Percentiles rank a stretch among this genome's conserved stretches.
Conservation (phyloP, 2,888 invertebrate genomes). For the Drosophila mimetica region DNA sequence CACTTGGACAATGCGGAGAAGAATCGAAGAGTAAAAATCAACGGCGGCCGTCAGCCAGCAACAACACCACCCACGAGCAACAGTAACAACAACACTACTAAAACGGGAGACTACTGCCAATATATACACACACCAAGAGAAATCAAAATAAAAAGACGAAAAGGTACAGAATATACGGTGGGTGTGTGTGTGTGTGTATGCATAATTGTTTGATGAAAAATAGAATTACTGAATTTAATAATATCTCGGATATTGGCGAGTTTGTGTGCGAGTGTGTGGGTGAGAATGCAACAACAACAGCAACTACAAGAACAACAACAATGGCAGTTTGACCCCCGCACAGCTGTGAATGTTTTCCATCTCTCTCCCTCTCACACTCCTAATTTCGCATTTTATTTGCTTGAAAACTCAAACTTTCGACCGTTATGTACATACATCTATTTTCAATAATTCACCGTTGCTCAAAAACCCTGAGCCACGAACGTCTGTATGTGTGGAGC, state of each 20-base stretch:
- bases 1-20: slow-evolving; percentile 56
- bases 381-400: not conserved
- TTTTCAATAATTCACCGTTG: slow-evolving; percentile 45
- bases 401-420: slow-evolving; percentile 24
- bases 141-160: slow-evolving; percentile 50
- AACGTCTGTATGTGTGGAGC: not conserved
- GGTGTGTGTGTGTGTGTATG: slow-evolving; percentile 26
- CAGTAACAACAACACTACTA: slow-evolving; percentile 32
- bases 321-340: slow-evolving; percentile 42
- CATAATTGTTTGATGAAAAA: slow-evolving; percentile 42
- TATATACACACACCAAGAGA: slow-evolving; percentile 47
- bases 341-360: slow-evolving; percentile 49
- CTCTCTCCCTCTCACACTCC: slow-evolving; percentile 5
- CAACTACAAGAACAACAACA: slow-evolving; percentile 43
- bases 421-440: slow-evolving; percentile 42
- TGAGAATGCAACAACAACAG: slow-evolving; percentile 30
- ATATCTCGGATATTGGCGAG: slow-evolving; percentile 31
- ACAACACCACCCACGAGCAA: slow-evolving; percentile 41
- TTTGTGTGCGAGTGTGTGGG: slow-evolving; percentile 18
- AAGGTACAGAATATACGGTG: slow-evolving; percentile 53
- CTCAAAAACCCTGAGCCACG: slow-evolving; percentile 4
- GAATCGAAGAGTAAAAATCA: slow-evolving; percentile 68
- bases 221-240: slow-evolving; percentile 44
- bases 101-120: slow-evolving; percentile 33
- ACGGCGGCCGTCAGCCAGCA: slow-evolving; percentile 58